phyloP scores from a whole-genome alignment of 1,140 invertebrate species.

The Gonioctena quinquepunctata region DNA sequence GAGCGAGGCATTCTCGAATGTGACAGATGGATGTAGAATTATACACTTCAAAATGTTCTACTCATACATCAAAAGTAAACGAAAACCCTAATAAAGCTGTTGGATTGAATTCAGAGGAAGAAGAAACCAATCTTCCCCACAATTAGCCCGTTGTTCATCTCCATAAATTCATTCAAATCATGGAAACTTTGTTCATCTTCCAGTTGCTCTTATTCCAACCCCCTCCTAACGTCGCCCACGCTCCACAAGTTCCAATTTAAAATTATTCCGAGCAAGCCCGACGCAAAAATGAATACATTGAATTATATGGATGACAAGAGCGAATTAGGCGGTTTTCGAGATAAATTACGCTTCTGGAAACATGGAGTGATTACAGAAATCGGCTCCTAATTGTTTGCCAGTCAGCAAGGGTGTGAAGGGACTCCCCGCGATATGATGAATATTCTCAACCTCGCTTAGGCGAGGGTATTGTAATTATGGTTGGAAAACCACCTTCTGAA shows the following conservation, averaged over 20 bases:
- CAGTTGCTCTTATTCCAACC: neutral
- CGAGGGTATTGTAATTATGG: neutral
- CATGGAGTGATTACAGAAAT: conserved; percentile 6
- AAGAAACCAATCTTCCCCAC: neutral
- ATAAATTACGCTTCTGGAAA: conserved; percentile 1
- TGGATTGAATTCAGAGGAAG: neutral
- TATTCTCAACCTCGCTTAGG: neutral
- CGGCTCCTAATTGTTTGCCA: conserved; percentile 4
- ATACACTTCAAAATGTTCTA: too few relatives aligned
- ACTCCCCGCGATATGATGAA: neutral
- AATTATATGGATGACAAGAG: conserved; percentile 10
- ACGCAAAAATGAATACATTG: conserved; percentile 17
- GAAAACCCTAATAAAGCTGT: too few relatives aligned
- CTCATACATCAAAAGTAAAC: too few relatives aligned
- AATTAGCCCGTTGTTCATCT: neutral
- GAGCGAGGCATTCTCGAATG: too few relatives aligned
- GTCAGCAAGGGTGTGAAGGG: neutral
- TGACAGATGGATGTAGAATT: too few relatives aligned
- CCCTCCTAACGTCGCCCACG: neutral
- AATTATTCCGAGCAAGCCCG: neutral
- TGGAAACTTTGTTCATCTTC: neutral
- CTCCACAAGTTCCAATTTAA: neutral
- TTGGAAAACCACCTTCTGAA: neutral
- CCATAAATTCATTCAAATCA: neutral
- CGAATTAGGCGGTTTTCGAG: conserved; percentile 3